Conservation (phyloP, 2,888 invertebrate species). For the Dione vanillae region DNA sequence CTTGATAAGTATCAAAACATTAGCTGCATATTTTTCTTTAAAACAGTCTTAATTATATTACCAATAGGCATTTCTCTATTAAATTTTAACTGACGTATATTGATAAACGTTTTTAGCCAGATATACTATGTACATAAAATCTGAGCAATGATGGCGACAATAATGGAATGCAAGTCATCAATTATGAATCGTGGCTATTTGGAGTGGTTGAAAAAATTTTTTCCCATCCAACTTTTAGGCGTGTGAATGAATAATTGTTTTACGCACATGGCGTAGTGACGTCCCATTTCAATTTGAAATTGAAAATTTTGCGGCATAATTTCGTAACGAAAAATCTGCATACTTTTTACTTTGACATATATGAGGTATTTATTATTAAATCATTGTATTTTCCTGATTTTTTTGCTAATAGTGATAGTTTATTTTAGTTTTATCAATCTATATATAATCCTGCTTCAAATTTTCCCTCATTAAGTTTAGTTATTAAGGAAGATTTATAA, state of each 20-base stretch:
- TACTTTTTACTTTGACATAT: slow-evolving; percentile 55
- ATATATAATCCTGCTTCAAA: no score
- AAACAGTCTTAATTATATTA: no score
- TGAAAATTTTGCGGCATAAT: slow-evolving; percentile 60
- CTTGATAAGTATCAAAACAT: no score
- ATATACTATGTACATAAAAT: neutral
- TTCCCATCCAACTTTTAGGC: slow-evolving; percentile 47
- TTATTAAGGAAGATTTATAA: no score
- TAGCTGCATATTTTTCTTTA: no score
- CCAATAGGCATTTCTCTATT: no score
- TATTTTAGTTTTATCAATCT: neutral
- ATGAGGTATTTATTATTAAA: slow-evolving; percentile 47
- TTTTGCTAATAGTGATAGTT: neutral
- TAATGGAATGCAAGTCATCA: slow-evolving; percentile 11
- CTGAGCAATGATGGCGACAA: neutral
- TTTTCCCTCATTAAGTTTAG: no score
- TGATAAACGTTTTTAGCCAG: no score
- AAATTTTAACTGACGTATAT: no score
- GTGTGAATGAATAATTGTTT: slow-evolving; percentile 64
- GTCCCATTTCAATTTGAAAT: slow-evolving; percentile 63
- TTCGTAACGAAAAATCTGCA: slow-evolving; percentile 59
- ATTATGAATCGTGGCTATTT: slow-evolving; percentile 18
- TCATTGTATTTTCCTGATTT: slow-evolving; percentile 30
- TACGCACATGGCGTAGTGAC: slow-evolving; percentile 56
- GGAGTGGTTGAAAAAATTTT: slow-evolving; percentile 26